Base-by-base conservation (phyloP, 2,797 vertebrate species). In the Pangasius djambal region DNA sequence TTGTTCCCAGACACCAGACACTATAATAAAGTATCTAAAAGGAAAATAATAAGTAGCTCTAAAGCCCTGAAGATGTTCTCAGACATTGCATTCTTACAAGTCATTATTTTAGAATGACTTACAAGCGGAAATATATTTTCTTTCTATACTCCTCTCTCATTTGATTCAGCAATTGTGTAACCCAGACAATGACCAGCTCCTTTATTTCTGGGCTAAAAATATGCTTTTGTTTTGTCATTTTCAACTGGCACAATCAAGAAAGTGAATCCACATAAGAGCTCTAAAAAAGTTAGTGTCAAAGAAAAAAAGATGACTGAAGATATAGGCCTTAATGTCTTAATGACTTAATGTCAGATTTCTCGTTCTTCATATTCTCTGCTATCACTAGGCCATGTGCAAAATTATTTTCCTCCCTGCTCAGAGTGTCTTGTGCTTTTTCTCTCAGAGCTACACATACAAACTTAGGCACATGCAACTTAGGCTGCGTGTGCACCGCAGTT, bases 211-310 rank as follows among this genome's bases (percentile, higher is more conserved):
- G 89, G 63, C 85, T 88, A 94, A 89, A 93, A 93, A 93, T 89
- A 88, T 89, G n/a, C 77, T 78, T 78, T 91, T 90, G 90, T 94
- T 95, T 94, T 94, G 93, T 93, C 91, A 88, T 93, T 93, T 94
- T 88, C 92, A 94, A 94, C 93, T 92, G 90, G 91, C 93, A 93
- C 92, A 93, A 92, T 94, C 91, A 91, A 87, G 90, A 52, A 82
- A 92, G 88, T 87, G 84, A 94, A 93, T 93, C 93, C 93, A 40
- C 92, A 78, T 88, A 88, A 67, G 75, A 90, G 91, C 75, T 86
- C 89, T 90, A 92, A 92, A 89, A 89, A 91, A 91, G 86, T 88
- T 90, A 86, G 89, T 87, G 89, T 94, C 91, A 93, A 91, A 92
- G 84, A 74, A 83, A 92, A 92, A 61, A 89, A 77, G 7, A 90